Evolutionary conservation across 1,140 invertebrate species (phyloP), one percentile per base, ranked within the genome.

Genomic region (Ips typographus): DNA sequence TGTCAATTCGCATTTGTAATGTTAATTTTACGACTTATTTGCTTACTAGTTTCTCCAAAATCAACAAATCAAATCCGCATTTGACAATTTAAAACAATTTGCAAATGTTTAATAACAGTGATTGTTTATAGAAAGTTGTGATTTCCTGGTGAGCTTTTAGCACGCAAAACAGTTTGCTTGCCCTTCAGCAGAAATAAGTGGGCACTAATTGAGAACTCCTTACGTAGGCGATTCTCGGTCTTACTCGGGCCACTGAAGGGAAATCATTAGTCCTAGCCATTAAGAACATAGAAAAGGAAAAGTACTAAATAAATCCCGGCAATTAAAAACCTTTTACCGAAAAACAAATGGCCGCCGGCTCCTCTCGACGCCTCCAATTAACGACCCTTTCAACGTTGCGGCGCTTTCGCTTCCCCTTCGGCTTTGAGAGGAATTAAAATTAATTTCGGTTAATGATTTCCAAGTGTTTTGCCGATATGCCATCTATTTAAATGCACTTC

Each of bases 321-420:
- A 64, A 64, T 64, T 64, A 64, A 64, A 64, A 64, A 53, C 61
- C 61, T 64, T 64, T 64, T 64, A 64, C 61, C 38, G 49, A 64
- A 64, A 64, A 64, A 64, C 51, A 64, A 64, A 64, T 64, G 61
- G 61, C 61, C 49, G 6, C 22, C 7, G 40, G 61, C 61, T 64
- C 61, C 43, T 64, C 47, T 51, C 61, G 51, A 53, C 61, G 61
- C 8, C 61, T 64, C 61, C 61, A 64, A 64, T 64, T 64, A 64
- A 64, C 42, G 61, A 49, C 38, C 38, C 61, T 64, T 64, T 64
- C 51, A 64, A 53, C 51, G 61, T 51, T 64, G 51, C 40, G 47
- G 57, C 57, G 40, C 57, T 0, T 37, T 59, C 5, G 8, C 57
- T 59, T n/a, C 42, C 40, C 52, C 52, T 6, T 55, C 52, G 52